These are phyloP conservation scores for Tipula helvola DNA, from an alignment of 2,888 invertebrate species.

Conservation along the genomic window DNA sequence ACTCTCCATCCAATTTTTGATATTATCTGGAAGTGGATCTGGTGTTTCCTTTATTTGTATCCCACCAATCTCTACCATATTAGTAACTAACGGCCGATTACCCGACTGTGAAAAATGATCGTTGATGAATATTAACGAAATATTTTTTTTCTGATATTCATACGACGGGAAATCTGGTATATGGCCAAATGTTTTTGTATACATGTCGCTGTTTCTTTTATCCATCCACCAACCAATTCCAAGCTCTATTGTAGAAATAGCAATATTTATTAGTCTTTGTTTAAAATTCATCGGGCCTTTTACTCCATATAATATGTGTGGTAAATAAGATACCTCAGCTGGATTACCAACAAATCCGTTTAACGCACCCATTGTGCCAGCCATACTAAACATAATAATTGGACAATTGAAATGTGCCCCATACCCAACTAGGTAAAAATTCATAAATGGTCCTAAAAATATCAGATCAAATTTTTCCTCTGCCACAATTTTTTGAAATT, in stretches of 20 bases:
- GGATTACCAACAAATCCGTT: slow-evolving; percentile 29
- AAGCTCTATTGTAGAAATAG: not conserved
- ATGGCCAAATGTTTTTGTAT: not conserved
- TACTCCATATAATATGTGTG: slow-evolving; percentile 20
- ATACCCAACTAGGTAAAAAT: slow-evolving; percentile 23
- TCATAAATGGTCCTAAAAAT: slow-evolving; percentile 20
- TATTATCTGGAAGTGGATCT: slow-evolving; percentile 31
- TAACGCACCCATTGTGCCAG: slow-evolving; percentile 36
- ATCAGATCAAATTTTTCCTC: slow-evolving; percentile 20
- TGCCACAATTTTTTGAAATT: slow-evolving; percentile 17
- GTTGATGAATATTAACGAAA: slow-evolving; percentile 38
- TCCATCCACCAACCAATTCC: not conserved
- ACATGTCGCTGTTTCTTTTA: not conserved
- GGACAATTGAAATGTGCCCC: slow-evolving; percentile 23
- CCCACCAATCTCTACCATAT: slow-evolving; percentile 24
- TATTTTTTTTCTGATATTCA: slow-evolving; percentile 23
- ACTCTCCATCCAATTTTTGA: slow-evolving; percentile 39
- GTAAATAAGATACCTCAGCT: not conserved
- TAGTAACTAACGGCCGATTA: slow-evolving; percentile 40
- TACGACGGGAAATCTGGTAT: not conserved
- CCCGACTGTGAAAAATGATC: slow-evolving; percentile 39
- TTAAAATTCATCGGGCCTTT: not conserved
- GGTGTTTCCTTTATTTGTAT: slow-evolving; percentile 34
- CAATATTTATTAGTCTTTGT: not conserved
- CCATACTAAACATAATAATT: slow-evolving; percentile 31